Percentiles rank a stretch among this genome's conserved stretches.
phyloP scores from a whole-genome alignment of 2,888 invertebrate genomes.

The Drosophila mimica region DNA sequence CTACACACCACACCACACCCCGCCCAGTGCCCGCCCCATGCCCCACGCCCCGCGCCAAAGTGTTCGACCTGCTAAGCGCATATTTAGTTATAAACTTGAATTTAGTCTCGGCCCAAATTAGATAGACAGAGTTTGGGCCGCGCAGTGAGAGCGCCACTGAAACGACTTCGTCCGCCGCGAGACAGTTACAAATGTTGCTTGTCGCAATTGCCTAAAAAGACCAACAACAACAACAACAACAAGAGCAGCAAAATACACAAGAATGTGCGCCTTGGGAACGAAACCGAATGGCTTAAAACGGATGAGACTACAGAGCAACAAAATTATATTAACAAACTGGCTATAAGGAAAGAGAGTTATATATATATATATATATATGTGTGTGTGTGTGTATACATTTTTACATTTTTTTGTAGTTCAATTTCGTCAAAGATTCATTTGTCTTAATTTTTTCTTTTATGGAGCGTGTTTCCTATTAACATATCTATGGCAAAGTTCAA shows the following conservation, averaged over 20 bases:
- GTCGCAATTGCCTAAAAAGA: constrained; percentile 35
- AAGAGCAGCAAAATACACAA: not conserved
- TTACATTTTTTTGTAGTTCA: no score
- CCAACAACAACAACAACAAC: constrained; percentile 1
- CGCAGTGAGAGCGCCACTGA: constrained; percentile 28
- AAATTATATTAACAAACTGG: not conserved
- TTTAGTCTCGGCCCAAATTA: constrained; percentile 73
- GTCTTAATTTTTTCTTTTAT: not conserved
- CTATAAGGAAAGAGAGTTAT: not conserved
- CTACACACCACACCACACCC: not conserved
- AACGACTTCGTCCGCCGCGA: constrained; percentile 7
- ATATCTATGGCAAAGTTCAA: constrained; percentile 14
- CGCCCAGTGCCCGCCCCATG: not conserved
- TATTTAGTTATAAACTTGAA: constrained; percentile 78
- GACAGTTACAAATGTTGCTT: constrained; percentile 39
- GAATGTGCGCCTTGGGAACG: constrained; percentile 13
- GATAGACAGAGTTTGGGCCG: constrained; percentile 41
- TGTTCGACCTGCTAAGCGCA: constrained; percentile 50
- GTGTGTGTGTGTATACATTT: no score
- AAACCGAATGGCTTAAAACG: constrained; percentile 22
- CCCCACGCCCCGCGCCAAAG: not conserved
- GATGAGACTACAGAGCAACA: constrained; percentile 22
- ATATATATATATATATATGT: not conserved
- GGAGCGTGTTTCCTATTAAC: constrained; percentile 17
- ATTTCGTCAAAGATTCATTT: not conserved